These are phyloP conservation scores for Amphilophus citrinellus DNA, from an alignment of 2,113 vertebrate genomes.

Conservation along the genomic window DNA sequence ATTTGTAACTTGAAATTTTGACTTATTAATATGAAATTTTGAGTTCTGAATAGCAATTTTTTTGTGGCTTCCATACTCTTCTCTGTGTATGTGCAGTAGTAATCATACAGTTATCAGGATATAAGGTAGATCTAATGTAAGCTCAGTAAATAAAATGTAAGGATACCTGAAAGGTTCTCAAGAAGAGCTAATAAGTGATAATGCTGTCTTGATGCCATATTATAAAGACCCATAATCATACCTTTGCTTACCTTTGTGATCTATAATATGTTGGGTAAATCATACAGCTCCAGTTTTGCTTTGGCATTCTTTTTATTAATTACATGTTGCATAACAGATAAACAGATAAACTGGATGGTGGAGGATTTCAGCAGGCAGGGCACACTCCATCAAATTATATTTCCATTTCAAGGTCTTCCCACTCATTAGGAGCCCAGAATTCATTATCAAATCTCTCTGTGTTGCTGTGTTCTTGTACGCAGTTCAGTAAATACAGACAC, in stretches of 20 bases:
- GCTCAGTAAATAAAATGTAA: neutral
- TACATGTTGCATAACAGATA: neutral
- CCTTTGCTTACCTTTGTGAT: neutral
- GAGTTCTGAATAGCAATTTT: too few species aligned
- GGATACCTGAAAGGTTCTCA: neutral
- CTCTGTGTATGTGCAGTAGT: too few species aligned
- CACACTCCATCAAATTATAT: constrained; percentile 54
- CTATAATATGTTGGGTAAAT: neutral
- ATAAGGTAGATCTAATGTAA: neutral
- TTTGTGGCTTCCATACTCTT: too few species aligned
- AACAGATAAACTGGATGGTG: constrained; percentile 11
- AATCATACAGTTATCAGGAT: too few species aligned
- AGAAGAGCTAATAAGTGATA: neutral
- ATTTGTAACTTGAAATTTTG: too few species aligned
- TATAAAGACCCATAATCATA: neutral
- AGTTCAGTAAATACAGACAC: constrained; percentile 6
- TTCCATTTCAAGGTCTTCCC: constrained; percentile 56
- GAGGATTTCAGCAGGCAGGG: constrained; percentile 27
- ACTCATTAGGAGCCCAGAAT: constrained; percentile 44
- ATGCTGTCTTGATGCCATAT: neutral
- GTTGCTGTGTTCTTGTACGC: constrained; percentile 38
- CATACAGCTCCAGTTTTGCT: neutral
- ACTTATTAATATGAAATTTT: too few species aligned
- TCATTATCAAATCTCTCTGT: constrained; percentile 44
- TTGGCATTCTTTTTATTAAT: neutral